These are phyloP conservation scores for Grammomys dolichurus DNA, from an alignment of 2,113 vertebrate species.

Conservation along the genomic window DNA sequence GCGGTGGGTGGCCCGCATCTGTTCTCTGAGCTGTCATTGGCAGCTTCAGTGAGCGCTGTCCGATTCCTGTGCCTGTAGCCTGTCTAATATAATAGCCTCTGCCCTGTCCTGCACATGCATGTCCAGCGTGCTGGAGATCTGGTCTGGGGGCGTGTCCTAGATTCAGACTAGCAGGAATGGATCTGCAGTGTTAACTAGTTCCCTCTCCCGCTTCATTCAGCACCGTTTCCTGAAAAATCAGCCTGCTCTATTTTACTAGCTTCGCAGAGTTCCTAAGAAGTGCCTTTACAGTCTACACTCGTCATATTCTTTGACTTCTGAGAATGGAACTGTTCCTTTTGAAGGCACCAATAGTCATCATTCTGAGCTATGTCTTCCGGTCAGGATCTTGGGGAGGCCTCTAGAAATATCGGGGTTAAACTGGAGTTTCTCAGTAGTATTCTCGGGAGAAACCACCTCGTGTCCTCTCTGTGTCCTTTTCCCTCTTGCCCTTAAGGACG, in stretches of 20 bases:
- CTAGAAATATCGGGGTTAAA: not conserved
- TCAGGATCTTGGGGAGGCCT: not conserved
- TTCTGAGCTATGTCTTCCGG: not conserved
- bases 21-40: not conserved
- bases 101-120: not conserved
- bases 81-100: not conserved
- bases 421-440: not conserved
- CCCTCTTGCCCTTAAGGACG: not conserved
- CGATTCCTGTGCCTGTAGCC: too few species aligned
- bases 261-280: not conserved
- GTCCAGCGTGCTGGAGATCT: not conserved
- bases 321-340: not conserved
- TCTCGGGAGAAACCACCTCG: not conserved
- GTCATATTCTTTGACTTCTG: slow-evolving; percentile 28
- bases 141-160: not conserved
- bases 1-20: not conserved
- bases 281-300: not conserved
- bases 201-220: not conserved
- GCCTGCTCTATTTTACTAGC: not conserved
- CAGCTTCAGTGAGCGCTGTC: not conserved
- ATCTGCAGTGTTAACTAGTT: not conserved
- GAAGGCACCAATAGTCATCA: not conserved
- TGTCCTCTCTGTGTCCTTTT: not conserved
- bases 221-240: not conserved
- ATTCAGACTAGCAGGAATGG: not conserved